Conservation (phyloP, 2,888 invertebrate species). For the Hofmannophila pseudospretella region DNA sequence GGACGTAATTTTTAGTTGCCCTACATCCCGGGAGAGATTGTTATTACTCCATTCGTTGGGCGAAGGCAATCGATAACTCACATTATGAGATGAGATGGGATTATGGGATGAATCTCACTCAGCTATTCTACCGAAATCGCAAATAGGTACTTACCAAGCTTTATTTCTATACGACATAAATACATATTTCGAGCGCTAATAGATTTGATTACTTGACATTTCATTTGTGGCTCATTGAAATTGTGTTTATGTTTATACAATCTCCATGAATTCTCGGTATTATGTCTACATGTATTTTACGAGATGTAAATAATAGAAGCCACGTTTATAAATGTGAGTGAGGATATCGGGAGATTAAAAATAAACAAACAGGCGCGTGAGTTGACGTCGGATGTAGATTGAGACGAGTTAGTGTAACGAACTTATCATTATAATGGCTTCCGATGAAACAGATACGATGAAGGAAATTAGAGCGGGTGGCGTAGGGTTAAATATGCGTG, state of each 20-base stretch:
- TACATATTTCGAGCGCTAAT: too few species aligned
- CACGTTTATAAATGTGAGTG: slow-evolving; percentile 22
- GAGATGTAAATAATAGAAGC: slow-evolving; percentile 18
- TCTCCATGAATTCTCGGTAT: background rate
- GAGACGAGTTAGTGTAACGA: slow-evolving; percentile 20
- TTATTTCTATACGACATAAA: too few species aligned
- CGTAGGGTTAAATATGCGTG: slow-evolving; percentile 12
- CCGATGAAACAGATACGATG: slow-evolving; percentile 15
- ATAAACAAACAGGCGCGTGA: slow-evolving; percentile 31
- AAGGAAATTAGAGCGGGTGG: slow-evolving; percentile 10
- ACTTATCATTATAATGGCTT: slow-evolving; percentile 27
- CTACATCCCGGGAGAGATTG: too few species aligned
- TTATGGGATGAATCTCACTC: too few species aligned
- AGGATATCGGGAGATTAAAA: slow-evolving; percentile 29
- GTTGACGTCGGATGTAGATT: slow-evolving; percentile 23
- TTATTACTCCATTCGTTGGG: too few species aligned
- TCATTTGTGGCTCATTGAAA: background rate
- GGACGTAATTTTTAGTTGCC: too few species aligned
- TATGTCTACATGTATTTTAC: background rate
- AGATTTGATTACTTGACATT: slow-evolving; percentile 7
- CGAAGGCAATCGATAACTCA: too few species aligned
- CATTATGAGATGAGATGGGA: too few species aligned
- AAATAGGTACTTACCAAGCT: too few species aligned
- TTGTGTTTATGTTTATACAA: background rate
- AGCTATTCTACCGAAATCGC: too few species aligned